These are phyloP conservation scores for Papilio demoleus DNA, from an alignment of 2,888 invertebrate genomes.

Conservation along the genomic window DNA sequence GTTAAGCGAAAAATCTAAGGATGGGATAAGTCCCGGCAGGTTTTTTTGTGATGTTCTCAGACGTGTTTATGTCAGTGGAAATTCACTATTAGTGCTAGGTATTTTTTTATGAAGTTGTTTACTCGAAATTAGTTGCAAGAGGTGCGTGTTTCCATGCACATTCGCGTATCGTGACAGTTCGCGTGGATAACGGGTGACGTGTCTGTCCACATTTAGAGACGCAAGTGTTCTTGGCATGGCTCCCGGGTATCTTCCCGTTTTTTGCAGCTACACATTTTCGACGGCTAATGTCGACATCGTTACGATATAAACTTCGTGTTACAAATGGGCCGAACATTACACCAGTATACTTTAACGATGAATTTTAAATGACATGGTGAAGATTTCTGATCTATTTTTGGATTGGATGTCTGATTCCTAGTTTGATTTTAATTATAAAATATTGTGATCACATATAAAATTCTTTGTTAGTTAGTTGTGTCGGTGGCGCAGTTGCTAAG, in stretches of 20 bases:
- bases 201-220: slow-evolving; percentile 71
- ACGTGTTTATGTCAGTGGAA: no score
- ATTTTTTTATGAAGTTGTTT: not conserved
- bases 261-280: slow-evolving; percentile 52
- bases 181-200: slow-evolving; percentile 62
- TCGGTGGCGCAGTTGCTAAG: no score
- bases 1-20: no score
- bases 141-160: slow-evolving; percentile 39
- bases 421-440: no score
- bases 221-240: slow-evolving; percentile 66
- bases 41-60: no score
- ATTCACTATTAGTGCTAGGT: no score
- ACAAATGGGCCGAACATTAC: slow-evolving; percentile 18
- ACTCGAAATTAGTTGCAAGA: slow-evolving; percentile 42
- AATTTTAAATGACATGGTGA: slow-evolving; percentile 1
- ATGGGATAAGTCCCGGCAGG: no score
- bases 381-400: not conserved
- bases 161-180: slow-evolving; percentile 55
- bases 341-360: no score
- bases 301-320: slow-evolving; percentile 27
- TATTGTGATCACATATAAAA: no score
- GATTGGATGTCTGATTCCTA: no score
- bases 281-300: slow-evolving; percentile 38
- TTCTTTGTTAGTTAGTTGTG: no score
- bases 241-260: slow-evolving; percentile 67